A percentile compares a stretch with the other conserved stretches of the same genome.
These are phyloP conservation scores for Stenotaenia linearis DNA, from an alignment of 2,888 invertebrate species.

Conservation along the genomic window DNA sequence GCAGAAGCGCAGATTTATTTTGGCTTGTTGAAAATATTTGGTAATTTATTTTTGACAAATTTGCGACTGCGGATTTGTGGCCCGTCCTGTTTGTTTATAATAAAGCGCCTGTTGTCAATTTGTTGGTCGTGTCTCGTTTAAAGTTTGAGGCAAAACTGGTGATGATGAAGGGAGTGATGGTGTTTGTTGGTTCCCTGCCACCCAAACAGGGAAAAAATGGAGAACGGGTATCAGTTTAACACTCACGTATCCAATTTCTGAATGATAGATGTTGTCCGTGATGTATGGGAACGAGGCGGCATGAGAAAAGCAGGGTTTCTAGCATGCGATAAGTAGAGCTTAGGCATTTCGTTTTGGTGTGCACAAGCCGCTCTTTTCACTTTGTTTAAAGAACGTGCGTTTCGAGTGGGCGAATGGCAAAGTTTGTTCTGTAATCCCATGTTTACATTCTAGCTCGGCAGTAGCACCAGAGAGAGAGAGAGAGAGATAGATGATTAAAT, in stretches of 20 bases:
- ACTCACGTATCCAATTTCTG: constrained; percentile 34
- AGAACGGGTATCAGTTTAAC: constrained; percentile 29
- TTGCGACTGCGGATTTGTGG: neutral
- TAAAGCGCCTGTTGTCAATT: constrained; percentile 7
- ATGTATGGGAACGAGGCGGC: constrained; percentile 27
- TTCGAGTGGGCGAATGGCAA: constrained; percentile 20
- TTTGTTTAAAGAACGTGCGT: constrained; percentile 26
- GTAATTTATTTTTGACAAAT: neutral
- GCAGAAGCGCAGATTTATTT: neutral
- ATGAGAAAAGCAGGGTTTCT: constrained; percentile 24
- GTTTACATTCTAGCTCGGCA: constrained; percentile 33
- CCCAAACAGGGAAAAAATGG: constrained; percentile 27
- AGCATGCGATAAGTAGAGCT: constrained; percentile 20
- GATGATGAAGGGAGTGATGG: constrained; percentile 18
- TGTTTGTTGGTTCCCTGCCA: constrained; percentile 27
- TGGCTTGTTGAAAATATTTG: neutral
- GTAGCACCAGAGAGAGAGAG: neutral
- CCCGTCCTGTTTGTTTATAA: constrained; percentile 4
- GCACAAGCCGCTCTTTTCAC: constrained; percentile 19
- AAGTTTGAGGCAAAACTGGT: constrained; percentile 21
- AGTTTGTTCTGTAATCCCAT: constrained; percentile 31
- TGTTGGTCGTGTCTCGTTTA: constrained; percentile 8
- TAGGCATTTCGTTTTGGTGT: constrained; percentile 21
- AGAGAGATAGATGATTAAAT: constrained; percentile 33
- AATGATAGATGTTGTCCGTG: constrained; percentile 31